Evolutionary conservation across 2,797 vertebrate genomes (phyloP), one percentile per base, ranked within the genome.

Genomic region (Mus caroli): DNA sequence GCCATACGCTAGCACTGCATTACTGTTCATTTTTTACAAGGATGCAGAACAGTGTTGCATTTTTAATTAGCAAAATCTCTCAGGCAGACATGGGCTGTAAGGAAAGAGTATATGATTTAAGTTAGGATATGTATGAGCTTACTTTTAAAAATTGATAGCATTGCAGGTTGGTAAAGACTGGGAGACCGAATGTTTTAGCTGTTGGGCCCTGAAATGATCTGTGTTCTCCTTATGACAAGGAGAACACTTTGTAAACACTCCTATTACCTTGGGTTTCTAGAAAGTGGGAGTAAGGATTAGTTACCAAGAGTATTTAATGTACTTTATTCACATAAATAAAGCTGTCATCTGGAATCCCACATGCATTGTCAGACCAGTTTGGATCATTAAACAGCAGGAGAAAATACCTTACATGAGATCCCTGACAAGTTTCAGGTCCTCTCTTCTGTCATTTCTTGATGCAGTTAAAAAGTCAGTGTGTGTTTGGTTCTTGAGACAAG

Each of bases 401-500:
- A 78, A 56, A 90, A 34, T 83, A 9, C 9, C 62, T 62, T 90
- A 37, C 26, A 1, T 52, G 71, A 88, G 40, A 92, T 86, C 90
- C 64, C 83, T 60, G 73, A 50, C 17, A 82, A 71, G 43, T 62
- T 26, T 75, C 60, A 52, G 60, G 54, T 26, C 28, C 79, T 91
- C 28, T 77, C 1, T 89, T 92, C 37, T 56, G 58, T 84, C 20
- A 17, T 86, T 95, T 91, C 56, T 83, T 77, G 83, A 54, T 34
- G 79, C 52, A 50, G 2, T 92, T 54, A n/a, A 89, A 52, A 94
- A 71, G 58, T 85, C 17, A 71, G 17, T 50, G 9, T 94, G 0
- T 52, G 60, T 37, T 11, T 93, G 52, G 28, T 73, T 97, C 69
- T 85, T 85, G 56, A 95, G 96, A 90, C 31, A 91, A 34, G 40